A percentile compares a stretch with the other conserved stretches of the same genome.
These are phyloP conservation scores for Nymphalis c-album DNA, from an alignment of 2,888 invertebrate genomes.

Conservation along the genomic window DNA sequence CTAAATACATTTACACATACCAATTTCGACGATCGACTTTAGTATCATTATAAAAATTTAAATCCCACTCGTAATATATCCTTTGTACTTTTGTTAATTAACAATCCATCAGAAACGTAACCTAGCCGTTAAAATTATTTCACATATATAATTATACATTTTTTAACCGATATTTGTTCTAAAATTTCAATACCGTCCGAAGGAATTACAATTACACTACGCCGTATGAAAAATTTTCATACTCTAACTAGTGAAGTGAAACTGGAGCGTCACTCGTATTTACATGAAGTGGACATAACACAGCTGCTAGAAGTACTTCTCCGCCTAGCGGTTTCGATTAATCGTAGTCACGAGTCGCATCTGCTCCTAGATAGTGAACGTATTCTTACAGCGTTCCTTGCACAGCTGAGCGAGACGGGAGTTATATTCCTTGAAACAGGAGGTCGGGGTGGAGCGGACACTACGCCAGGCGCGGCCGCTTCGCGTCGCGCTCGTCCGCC, in stretches of 20 bases:
- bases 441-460: constrained; percentile 47
- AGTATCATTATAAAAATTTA: constrained; percentile 22
- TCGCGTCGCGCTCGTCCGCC: constrained; percentile 80
- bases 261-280: constrained; percentile 31
- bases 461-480: constrained; percentile 90
- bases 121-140: constrained; percentile 63
- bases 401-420: constrained; percentile 51
- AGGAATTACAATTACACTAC: constrained; percentile 59
- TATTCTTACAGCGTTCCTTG: constrained; percentile 5
- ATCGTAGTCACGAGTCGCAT: neutral
- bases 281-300: constrained; percentile 31
- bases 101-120: constrained; percentile 55
- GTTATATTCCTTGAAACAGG: constrained; percentile 69
- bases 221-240: constrained; percentile 57
- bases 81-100: constrained; percentile 43
- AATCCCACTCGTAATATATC: constrained; percentile 35
- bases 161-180: constrained; percentile 64
- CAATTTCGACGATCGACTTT: constrained; percentile 14
- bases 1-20: constrained; percentile 24
- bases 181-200: constrained; percentile 62
- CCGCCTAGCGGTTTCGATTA: neutral
- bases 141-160: constrained; percentile 53
- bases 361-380: constrained; percentile 9
- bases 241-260: constrained; percentile 50
- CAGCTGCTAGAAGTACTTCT: neutral